Percentiles rank a stretch among this genome's conserved stretches.
These are phyloP conservation scores for Brachyhypopomus occidentalis DNA, from an alignment of 2,113 vertebrate genomes.

Conservation along the genomic window DNA sequence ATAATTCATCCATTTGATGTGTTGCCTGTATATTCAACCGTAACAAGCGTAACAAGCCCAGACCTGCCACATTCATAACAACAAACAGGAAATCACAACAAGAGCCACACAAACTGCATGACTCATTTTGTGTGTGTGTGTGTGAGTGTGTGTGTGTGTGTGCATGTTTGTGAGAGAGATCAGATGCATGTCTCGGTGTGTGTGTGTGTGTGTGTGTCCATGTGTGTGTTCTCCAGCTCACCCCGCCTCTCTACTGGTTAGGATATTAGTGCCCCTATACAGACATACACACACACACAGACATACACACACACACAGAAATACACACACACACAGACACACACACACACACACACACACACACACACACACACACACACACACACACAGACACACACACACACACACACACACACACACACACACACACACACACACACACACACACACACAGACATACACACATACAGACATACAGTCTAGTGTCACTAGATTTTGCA, in stretches of 20 bases:
- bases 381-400: not conserved
- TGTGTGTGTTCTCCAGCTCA: slow-evolving; percentile 38
- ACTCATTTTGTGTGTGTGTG: slow-evolving; percentile 30
- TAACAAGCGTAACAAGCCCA: slow-evolving; percentile 52
- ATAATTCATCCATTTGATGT: slow-evolving; percentile 53
- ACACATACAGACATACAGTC: not conserved
- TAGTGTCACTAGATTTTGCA: too few species aligned
- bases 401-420: slow-evolving; percentile 17
- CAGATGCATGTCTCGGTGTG: slow-evolving; percentile 30
- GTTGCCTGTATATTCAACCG: slow-evolving; percentile 42
- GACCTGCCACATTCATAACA: slow-evolving; percentile 39
- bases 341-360: not conserved
- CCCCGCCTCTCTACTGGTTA: slow-evolving; percentile 26
- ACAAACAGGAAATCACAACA: slow-evolving; percentile 24
- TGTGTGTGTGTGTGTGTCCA: slow-evolving; percentile 7
- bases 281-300: slow-evolving; percentile 21
- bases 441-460: too few species aligned
- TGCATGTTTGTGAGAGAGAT: slow-evolving; percentile 8
- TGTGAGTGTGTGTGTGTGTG: not conserved
- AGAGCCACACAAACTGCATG: slow-evolving; percentile 31
- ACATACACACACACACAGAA: not conserved
- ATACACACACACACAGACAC: too few species aligned
- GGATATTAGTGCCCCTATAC: not conserved
- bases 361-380: too few species aligned
- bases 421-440: not conserved